Percentiles rank a stretch among this genome's conserved stretches.
Conservation (phyloP, 2,113 vertebrate species). For the Sialia sialis region DNA sequence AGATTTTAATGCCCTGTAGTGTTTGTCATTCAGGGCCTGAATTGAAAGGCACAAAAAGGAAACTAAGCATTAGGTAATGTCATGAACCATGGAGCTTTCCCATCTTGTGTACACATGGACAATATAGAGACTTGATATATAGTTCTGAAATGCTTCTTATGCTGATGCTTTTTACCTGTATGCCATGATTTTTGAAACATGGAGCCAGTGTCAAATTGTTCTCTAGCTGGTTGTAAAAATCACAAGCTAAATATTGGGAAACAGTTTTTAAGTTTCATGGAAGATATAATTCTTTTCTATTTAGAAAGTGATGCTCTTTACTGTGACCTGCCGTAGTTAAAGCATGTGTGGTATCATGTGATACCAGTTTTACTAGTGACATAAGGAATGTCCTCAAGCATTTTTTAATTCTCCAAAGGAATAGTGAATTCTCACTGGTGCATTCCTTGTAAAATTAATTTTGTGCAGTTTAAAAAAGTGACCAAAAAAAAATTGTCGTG, state of each 20-base stretch:
- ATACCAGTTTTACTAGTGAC: not conserved
- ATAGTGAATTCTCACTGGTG: not conserved
- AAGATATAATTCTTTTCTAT: not conserved
- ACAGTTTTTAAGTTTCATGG: not conserved
- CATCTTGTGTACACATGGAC: fast-evolving
- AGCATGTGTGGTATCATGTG: not conserved
- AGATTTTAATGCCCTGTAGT: not conserved
- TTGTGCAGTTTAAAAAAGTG: not conserved
- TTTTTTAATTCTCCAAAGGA: not conserved
- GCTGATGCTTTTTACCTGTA: not conserved
- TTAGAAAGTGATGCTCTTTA: not conserved
- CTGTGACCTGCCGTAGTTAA: not conserved
- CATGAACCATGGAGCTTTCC: not conserved
- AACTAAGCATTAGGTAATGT: not conserved
- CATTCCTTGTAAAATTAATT: not conserved
- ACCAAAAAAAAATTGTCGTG: not conserved
- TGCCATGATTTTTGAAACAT: not conserved
- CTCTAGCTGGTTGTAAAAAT: not conserved
- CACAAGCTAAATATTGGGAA: not conserved
- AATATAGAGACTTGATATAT: fast-evolving
- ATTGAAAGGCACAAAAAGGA: not conserved
- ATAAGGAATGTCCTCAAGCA: not conserved
- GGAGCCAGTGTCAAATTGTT: not conserved
- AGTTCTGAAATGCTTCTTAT: not conserved
- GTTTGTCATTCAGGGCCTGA: not conserved